Conservation (phyloP, 2,797 vertebrate species). For the Macropodus opercularis region DNA sequence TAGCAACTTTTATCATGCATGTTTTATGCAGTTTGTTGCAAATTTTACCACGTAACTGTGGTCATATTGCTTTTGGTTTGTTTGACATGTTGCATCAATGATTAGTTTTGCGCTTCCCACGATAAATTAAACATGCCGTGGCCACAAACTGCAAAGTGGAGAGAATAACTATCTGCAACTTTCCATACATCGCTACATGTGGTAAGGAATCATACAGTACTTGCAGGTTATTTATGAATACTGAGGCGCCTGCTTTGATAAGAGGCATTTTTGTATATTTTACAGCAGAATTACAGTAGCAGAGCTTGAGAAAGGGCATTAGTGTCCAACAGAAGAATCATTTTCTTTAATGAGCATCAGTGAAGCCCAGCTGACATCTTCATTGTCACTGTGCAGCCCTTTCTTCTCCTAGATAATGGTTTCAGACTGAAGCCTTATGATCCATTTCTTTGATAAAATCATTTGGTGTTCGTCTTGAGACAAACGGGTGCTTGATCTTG, state of each 20-base stretch:
- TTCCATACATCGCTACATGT: not conserved
- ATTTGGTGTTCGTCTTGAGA: conserved; percentile 32
- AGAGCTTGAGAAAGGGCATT: conserved; percentile 37
- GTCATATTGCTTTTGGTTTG: too few species aligned
- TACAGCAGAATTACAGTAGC: conserved; percentile 5
- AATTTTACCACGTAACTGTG: too few species aligned
- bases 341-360: conserved; percentile 59
- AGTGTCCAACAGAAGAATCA: conserved; percentile 43
- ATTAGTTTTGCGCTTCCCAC: too few species aligned
- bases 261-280: conserved; percentile 18
- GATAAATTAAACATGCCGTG: too few species aligned
- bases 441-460: conserved; percentile 54
- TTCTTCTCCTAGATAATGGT: conserved; percentile 39
- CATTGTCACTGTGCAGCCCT: conserved; percentile 35
- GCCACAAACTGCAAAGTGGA: too few species aligned
- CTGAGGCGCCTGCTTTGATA: conserved; percentile 1
- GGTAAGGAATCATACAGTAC: conserved; percentile 5
- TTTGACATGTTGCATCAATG: too few species aligned
- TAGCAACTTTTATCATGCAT: too few species aligned
- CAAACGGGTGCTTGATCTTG: conserved; percentile 48
- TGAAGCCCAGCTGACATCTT: conserved; percentile 43
- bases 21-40: too few species aligned
- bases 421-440: conserved; percentile 41
- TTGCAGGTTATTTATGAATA: conserved; percentile 22
- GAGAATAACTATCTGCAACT: too few species aligned